phyloP scores from a whole-genome alignment of 2,888 invertebrate species.

The Plusia festucae region DNA sequence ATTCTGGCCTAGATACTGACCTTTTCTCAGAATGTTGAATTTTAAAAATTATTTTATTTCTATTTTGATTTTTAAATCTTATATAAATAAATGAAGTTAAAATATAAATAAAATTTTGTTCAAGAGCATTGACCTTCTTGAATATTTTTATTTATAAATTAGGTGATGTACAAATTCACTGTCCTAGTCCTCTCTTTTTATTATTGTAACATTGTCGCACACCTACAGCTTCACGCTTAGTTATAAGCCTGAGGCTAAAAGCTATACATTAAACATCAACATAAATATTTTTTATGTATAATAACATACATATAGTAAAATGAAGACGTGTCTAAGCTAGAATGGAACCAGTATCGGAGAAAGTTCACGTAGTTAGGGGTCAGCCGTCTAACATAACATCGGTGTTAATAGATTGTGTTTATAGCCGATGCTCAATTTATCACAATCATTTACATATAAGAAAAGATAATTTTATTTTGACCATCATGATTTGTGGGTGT shows the following conservation, averaged over 20 bases:
- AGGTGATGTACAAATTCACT: no score
- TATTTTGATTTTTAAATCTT: no score
- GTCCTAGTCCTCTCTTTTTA: no score
- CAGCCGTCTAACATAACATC: slow-evolving; percentile 69
- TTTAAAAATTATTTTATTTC: no score
- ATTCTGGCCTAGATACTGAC: no score
- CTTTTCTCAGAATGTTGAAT: no score
- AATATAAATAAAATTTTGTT: no score
- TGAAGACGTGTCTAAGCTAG: slow-evolving; percentile 51
- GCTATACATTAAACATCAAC: slow-evolving; percentile 26
- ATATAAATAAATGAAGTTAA: no score
- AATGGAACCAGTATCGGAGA: slow-evolving; percentile 69
- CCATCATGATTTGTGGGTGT: slow-evolving; percentile 23
- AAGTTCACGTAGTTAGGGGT: slow-evolving; percentile 71
- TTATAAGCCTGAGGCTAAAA: slow-evolving; percentile 24
- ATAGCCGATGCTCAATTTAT: slow-evolving; percentile 66
- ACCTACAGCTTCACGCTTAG: neutral
- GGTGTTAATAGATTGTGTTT: slow-evolving; percentile 81
- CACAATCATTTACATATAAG: slow-evolving; percentile 63
- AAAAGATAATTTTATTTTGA: slow-evolving; percentile 35
- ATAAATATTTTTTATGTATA: slow-evolving; percentile 20
- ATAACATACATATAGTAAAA: slow-evolving; percentile 31
- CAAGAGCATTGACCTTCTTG: no score
- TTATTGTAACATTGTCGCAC: neutral
- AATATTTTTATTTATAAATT: no score